Conservation (phyloP, 1,140 invertebrate genomes). For the Leptopilina boulardi region DNA sequence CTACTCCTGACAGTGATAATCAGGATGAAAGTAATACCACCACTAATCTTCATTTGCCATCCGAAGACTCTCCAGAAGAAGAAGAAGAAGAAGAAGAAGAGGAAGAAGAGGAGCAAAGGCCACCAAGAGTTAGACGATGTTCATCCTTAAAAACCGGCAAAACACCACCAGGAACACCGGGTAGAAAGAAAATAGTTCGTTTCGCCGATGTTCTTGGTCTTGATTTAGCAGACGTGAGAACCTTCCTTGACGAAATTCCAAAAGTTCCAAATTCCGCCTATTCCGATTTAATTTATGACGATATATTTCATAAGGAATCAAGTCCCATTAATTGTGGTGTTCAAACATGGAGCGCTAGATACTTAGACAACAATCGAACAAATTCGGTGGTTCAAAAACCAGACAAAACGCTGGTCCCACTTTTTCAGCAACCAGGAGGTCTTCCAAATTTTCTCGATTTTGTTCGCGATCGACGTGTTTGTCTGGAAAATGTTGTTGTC, state of each 20-base stretch:
- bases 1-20: slow-evolving; percentile 66
- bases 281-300: slow-evolving; percentile 81
- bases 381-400: slow-evolving; percentile 60
- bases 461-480: slow-evolving; percentile 84
- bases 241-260: slow-evolving; percentile 92
- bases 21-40: slow-evolving; percentile 40
- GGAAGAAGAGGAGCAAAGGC: slow-evolving; percentile 72
- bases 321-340: slow-evolving; percentile 46
- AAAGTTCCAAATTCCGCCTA: slow-evolving; percentile 91
- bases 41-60: slow-evolving; percentile 39
- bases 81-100: slow-evolving; percentile 68
- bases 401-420: slow-evolving; percentile 80
- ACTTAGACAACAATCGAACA: slow-evolving; percentile 39
- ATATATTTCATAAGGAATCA: slow-evolving; percentile 70
- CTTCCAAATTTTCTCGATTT: slow-evolving; percentile 86
- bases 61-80: slow-evolving; percentile 48
- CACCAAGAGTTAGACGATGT: slow-evolving; percentile 83
- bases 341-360: slow-evolving; percentile 50
- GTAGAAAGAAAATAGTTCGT: slow-evolving; percentile 94
- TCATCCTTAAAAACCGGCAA: slow-evolving; percentile 94
- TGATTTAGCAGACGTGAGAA: slow-evolving; percentile 93
- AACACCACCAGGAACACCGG: slow-evolving; percentile 92
- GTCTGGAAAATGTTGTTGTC: slow-evolving; percentile 89
- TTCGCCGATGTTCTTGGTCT: slow-evolving; percentile 96
- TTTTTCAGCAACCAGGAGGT: slow-evolving; percentile 90